These are phyloP conservation scores for Parasteatoda tepidariorum DNA, from an alignment of 1,140 invertebrate genomes.

Conservation along the genomic window DNA sequence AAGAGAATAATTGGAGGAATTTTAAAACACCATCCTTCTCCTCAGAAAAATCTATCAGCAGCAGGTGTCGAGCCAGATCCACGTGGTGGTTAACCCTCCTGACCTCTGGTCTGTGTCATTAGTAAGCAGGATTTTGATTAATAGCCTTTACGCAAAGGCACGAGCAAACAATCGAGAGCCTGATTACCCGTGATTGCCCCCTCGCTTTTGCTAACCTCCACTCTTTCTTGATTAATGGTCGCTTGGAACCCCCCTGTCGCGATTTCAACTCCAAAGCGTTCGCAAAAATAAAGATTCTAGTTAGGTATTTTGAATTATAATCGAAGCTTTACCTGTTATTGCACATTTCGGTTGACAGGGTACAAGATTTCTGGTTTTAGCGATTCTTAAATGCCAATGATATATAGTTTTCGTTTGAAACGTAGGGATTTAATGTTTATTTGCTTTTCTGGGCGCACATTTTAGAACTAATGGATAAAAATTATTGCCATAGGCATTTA, in stretches of 20 bases:
- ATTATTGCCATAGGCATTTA: too few relatives aligned
- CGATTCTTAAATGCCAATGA: too few relatives aligned
- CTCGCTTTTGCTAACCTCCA: neutral
- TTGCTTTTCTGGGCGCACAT: too few relatives aligned
- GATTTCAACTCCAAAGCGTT: neutral
- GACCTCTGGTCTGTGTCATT: slow-evolving; percentile 45
- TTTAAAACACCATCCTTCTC: slow-evolving; percentile 57
- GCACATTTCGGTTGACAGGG: too few relatives aligned
- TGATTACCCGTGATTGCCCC: slow-evolving; percentile 39
- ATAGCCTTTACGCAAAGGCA: slow-evolving; percentile 11
- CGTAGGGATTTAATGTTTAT: too few relatives aligned
- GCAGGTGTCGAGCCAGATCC: slow-evolving; percentile 45
- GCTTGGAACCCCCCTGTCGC: neutral
- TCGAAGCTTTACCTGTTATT: too few relatives aligned
- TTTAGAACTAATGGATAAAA: too few relatives aligned
- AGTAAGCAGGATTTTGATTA: slow-evolving; percentile 49
- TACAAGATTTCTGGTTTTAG: too few relatives aligned
- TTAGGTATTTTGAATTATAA: too few relatives aligned
- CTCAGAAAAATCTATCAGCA: slow-evolving; percentile 24
- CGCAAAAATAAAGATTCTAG: too few relatives aligned
- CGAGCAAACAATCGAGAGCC: slow-evolving; percentile 53
- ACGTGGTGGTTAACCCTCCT: slow-evolving; percentile 41
- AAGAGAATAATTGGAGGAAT: too few relatives aligned
- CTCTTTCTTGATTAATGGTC: slow-evolving; percentile 36
- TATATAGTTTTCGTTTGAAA: too few relatives aligned